These are phyloP conservation scores for Volucella bombylans DNA, from an alignment of 2,888 invertebrate genomes.

Conservation along the genomic window DNA sequence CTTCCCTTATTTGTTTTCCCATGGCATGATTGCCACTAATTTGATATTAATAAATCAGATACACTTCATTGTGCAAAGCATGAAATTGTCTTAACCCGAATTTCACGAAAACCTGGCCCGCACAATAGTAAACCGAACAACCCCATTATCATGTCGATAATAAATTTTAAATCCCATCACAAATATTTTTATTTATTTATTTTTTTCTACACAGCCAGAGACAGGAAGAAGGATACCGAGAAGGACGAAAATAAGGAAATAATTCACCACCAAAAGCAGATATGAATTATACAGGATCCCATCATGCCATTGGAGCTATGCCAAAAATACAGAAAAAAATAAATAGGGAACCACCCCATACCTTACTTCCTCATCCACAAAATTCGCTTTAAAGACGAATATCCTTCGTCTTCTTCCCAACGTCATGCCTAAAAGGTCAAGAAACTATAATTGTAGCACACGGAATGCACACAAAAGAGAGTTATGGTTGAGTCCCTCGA, in stretches of 20 bases:
- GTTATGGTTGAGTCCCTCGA: conserved; percentile 3
- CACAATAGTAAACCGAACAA: conserved; percentile 4
- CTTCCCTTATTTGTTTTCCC: neutral
- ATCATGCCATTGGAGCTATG: conserved; percentile 66
- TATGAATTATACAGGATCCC: conserved; percentile 70
- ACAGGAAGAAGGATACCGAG: conserved; percentile 26
- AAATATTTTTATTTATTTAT: conserved; percentile 49
- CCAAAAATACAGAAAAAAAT: conserved; percentile 27
- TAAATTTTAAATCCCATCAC: conserved; percentile 69
- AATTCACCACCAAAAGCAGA: conserved; percentile 65
- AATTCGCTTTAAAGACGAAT: conserved; percentile 39
- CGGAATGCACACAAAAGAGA: conserved; percentile 40
- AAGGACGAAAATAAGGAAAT: conserved; percentile 40
- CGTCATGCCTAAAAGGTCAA: conserved; percentile 54
- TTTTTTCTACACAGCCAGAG: conserved; percentile 18
- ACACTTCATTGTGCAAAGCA: conserved; percentile 59
- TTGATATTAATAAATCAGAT: conserved; percentile 53
- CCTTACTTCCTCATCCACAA: conserved; percentile 19
- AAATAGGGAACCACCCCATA: neutral
- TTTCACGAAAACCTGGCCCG: neutral
- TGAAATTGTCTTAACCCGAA: conserved; percentile 66
- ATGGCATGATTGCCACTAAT: conserved; percentile 5
- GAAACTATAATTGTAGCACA: conserved; percentile 67
- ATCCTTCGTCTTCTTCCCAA: conserved; percentile 12
- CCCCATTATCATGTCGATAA: conserved; percentile 65